Base-by-base conservation (phyloP, 2,888 invertebrate genomes). In the Hecatera dysodea region DNA sequence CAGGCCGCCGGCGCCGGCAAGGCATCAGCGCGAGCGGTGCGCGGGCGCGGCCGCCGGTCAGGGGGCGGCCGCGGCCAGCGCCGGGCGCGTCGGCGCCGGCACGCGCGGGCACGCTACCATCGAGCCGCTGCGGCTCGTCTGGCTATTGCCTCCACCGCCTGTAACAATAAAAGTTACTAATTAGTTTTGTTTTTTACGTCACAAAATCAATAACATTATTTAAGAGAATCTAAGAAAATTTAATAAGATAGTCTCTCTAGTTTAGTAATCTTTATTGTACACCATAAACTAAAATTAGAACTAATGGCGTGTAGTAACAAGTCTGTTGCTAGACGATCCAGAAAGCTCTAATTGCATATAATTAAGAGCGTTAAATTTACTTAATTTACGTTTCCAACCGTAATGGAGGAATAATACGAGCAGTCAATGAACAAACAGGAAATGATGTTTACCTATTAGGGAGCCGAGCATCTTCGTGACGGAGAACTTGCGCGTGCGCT, bases 401-500 rank as follows among this genome's bases (percentile, higher is more conserved):
- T 29, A 36, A n/a, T 57, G 19, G 17, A 19, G 22, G 33, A 60
- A 72, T 48, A 33, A 29, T 52, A 22, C 29, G 6, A 59, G n/a
- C 29, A 12, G 33, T 55, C 15, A 22, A 33, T 22, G 22, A 48
- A 29, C 11, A 53, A 46, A 50, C 22, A 60, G 57, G 44, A 70
- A 66, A 42, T 46, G 15, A 67, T 78, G 56, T 77, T 85, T 85
- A 95, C 97, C 97, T 90, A 97, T 97, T 75, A 98, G 92, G 12
- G 97, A 97, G 69, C 97, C 98, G 76, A 98, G 97, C 98, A 98
- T 98, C 93, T 98, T 98, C 42, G 97, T 97, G 52, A 98, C 97
- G 70, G 97, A 97, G 93, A 98, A 98, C 91, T 98, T 98, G 82
- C 97, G 94, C 81, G 97, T 96, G 85, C 97, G 97, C 85, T 97